Evolutionary conservation across 2,113 vertebrate species (phyloP), one percentile per base, ranked within the genome.

Genomic region (Neofelis nebulosa): DNA sequence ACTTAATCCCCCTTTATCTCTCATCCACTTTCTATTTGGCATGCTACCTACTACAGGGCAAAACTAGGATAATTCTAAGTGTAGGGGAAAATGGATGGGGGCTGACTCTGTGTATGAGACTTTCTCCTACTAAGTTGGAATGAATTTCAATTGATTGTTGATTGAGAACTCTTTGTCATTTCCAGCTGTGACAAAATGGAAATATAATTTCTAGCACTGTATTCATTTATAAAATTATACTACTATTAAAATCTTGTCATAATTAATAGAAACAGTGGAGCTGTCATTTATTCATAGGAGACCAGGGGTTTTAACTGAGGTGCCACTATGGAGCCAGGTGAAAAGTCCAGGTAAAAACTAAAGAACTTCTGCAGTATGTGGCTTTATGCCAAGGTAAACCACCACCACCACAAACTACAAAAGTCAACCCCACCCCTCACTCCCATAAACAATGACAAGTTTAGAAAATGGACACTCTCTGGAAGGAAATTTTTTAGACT

Each of bases 151-250:
- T 2, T 74, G 52, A 92, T 13, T 36, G 45, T 33, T 48, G 21
- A 96, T 68, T 94, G 25, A 74, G 45, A 79, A 89, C 66, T 82
- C 36, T 76, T 85, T 85, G 38, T 91, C 15, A 93, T 85, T 41
- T 38, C 15, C 23, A 52, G 69, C 25, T 21, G 65, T 68, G 86
- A 82, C 29, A 80, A 68, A 68, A 76, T 83, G 31, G 23, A 96
- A 95, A 91, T 91, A 33, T 82, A 83, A 97, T 86, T 91, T 84
- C n/a, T 61, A 96, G 71, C 25, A 85, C 1, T 81, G 36, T 31
- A 91, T 89, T 57, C 19, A 91, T 50, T 93, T 91, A 81, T 92
- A 68, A 96, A 91, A 91, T 85, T 76, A 81, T 5, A 80, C 1
- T 50, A 95, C 0, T 95, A 85, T 66, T 73, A 94, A 96, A 87